Conservation (phyloP, 2,797 vertebrate species). For the Oreortyx pictus region DNA sequence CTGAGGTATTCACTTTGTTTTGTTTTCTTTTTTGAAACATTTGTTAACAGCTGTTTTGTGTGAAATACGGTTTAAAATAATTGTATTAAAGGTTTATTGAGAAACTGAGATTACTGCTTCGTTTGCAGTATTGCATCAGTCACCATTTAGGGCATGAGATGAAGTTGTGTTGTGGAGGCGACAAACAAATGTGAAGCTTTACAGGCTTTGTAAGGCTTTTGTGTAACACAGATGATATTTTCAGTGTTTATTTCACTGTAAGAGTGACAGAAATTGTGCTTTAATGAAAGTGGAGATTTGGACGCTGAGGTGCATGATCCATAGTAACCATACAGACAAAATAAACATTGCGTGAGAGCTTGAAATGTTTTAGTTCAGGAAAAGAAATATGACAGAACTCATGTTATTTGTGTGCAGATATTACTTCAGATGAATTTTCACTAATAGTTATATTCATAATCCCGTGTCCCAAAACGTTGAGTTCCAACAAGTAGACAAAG, state of each 20-base stretch:
- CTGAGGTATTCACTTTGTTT: conserved; percentile 84
- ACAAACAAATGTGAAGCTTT: not conserved
- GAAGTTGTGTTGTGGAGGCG: not conserved
- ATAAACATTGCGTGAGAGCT: not conserved
- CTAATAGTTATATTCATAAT: not conserved
- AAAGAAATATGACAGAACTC: not conserved
- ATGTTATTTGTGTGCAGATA: not conserved
- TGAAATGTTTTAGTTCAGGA: not conserved
- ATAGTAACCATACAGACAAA: not conserved
- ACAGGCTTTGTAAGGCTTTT: not conserved
- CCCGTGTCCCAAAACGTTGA: not conserved
- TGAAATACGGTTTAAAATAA: not conserved
- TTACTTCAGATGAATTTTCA: not conserved
- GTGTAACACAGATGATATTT: not conserved
- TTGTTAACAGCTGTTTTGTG: not conserved
- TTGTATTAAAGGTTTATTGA: not conserved
- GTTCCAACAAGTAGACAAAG: not conserved
- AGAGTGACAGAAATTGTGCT: not conserved
- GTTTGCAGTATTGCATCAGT: not conserved
- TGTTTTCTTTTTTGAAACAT: not conserved
- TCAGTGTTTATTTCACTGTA: not conserved
- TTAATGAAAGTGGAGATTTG: not conserved
- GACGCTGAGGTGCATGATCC: not conserved
- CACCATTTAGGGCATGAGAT: not conserved
- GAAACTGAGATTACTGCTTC: not conserved